Percentiles rank a stretch among this genome's conserved stretches.
phyloP scores from a whole-genome alignment of 2,113 vertebrate genomes.

The Oreochromis tanganicae region DNA sequence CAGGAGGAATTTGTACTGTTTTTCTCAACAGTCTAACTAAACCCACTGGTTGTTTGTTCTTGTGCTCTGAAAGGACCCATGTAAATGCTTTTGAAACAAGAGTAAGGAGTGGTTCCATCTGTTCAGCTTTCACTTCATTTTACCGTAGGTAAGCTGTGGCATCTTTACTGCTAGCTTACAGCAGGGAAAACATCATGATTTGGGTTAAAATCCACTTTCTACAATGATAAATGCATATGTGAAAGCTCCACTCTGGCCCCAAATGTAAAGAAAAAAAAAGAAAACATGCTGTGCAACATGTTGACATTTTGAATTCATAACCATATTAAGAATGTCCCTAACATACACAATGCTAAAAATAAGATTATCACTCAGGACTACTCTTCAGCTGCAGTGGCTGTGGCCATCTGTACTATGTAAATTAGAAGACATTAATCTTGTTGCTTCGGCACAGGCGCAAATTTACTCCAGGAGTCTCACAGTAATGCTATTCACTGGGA shows the following conservation, averaged over 20 bases:
- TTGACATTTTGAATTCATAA: not conserved
- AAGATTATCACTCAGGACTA: not conserved
- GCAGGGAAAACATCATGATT: not conserved
- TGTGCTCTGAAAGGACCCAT: not conserved
- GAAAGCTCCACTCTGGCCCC: not conserved
- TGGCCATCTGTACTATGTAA: conserved; percentile 5
- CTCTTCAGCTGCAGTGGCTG: not conserved
- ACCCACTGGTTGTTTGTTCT: not conserved
- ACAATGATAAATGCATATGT: not conserved
- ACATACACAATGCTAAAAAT: not conserved
- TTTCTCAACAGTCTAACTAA: not conserved
- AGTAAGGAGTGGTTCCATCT: not conserved
- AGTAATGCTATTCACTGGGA: not conserved
- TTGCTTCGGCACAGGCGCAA: not conserved
- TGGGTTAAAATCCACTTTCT: not conserved
- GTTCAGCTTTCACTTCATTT: not conserved
- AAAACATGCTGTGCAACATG: not conserved
- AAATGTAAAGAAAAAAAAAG: not conserved
- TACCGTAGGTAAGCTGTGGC: not conserved
- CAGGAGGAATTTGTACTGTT: not conserved
- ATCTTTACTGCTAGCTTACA: not conserved
- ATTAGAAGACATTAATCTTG: conserved; percentile 30
- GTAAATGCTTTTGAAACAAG: not conserved
- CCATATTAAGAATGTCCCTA: not conserved
- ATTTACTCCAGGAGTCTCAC: not conserved